Conservation (phyloP, 2,113 vertebrate species). For the Mohoua ochrocephala region DNA sequence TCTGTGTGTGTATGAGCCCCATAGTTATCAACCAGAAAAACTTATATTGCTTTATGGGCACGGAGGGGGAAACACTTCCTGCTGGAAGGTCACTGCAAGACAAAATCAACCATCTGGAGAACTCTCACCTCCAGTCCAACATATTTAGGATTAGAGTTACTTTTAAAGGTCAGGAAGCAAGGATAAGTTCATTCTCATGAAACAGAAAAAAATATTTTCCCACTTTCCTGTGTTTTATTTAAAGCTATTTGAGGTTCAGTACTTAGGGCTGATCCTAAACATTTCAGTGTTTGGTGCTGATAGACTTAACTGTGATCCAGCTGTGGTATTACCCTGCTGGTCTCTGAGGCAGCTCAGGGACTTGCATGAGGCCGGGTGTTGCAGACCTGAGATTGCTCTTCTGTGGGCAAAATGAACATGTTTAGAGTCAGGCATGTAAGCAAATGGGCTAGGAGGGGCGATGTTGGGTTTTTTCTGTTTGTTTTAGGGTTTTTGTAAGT, state of each 20-base stretch:
- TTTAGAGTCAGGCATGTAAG: neutral
- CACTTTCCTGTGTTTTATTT: neutral
- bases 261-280: neutral
- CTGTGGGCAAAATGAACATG: neutral
- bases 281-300: neutral
- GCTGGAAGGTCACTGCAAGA: neutral
- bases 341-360: neutral
- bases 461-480: neutral
- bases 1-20: neutral
- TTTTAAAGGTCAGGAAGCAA: neutral
- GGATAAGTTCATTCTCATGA: neutral
- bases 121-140: neutral
- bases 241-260: neutral
- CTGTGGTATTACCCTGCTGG: neutral
- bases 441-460: neutral
- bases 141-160: neutral
- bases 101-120: neutral
- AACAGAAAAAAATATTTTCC: neutral
- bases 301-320: neutral
- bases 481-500: neutral
- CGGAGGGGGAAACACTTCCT: rapidly evolving
- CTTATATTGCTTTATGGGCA: neutral
- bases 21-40: neutral
- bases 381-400: neutral
- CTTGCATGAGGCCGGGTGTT: neutral